Percentiles rank a stretch among this genome's conserved stretches.
Evolutionary conservation across 2,888 invertebrate genomes (phyloP).

Genomic region (Drosophila differens): DNA sequence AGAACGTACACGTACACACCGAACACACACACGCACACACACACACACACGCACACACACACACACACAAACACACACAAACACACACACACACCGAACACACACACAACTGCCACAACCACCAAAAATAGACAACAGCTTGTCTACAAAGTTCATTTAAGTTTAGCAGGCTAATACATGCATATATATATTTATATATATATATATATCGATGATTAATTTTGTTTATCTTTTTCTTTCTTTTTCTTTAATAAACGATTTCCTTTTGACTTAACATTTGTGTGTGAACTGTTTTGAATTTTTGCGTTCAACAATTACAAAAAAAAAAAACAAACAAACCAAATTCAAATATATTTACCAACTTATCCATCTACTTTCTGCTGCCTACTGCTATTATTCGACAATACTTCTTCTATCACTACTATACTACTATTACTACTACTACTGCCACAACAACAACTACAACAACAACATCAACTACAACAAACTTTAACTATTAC

Average conservation of each 20-base stretch:
- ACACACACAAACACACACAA: too few species aligned
- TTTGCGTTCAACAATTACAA: conserved; percentile 48
- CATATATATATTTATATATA: not conserved
- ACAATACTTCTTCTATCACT: conserved; percentile 45
- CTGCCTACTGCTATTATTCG: conserved; percentile 58
- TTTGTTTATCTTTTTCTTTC: conserved; percentile 59
- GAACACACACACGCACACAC: not conserved
- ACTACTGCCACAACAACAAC: conserved; percentile 7
- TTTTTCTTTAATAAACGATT: conserved; percentile 58
- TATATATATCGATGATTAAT: conserved; percentile 58
- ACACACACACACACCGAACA: not conserved
- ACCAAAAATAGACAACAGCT: conserved; percentile 20
- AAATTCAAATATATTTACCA: conserved; percentile 34
- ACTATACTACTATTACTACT: conserved; percentile 21
- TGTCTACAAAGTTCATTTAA: conserved; percentile 35
- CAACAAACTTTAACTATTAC: conserved; percentile 34
- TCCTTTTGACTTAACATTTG: conserved; percentile 69
- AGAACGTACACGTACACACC: not conserved
- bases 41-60: not conserved
- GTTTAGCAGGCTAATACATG: conserved; percentile 45
- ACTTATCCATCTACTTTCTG: conserved; percentile 59
- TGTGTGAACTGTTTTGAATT: conserved; percentile 79
- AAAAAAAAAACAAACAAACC: conserved; percentile 7
- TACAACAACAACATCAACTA: conserved; percentile 23
- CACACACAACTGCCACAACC: conserved; percentile 3